These are phyloP conservation scores for Hypotaenidia okinawae DNA, from an alignment of 2,797 vertebrate species.

Conservation along the genomic window DNA sequence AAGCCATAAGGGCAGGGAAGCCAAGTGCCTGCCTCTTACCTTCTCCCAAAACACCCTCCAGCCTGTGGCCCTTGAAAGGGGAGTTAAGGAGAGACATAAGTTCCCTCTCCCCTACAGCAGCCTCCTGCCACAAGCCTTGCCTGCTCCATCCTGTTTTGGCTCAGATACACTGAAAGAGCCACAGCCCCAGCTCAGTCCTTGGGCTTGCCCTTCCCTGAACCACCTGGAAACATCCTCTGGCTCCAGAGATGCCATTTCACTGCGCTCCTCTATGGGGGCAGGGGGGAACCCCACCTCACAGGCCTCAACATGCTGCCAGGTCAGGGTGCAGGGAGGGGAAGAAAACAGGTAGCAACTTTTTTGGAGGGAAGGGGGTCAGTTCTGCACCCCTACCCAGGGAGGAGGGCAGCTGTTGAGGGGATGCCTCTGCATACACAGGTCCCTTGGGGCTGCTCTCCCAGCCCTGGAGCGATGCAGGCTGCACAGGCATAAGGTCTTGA, in stretches of 20 bases:
- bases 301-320: neutral
- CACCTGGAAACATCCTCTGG: neutral
- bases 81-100: constrained; percentile 8
- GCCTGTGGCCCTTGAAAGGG: neutral
- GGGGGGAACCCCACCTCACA: neutral
- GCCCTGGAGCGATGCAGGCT: neutral
- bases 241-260: neutral
- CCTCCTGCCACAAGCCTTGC: neutral
- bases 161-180: neutral
- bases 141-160: neutral
- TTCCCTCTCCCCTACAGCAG: neutral
- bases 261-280: no score
- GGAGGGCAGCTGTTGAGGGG: neutral
- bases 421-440: neutral
- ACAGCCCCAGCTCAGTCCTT: neutral
- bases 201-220: neutral
- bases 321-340: neutral
- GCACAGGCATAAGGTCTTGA: neutral
- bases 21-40: neutral
- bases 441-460: neutral
- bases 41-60: neutral
- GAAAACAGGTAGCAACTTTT: neutral
- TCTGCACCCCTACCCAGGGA: neutral
- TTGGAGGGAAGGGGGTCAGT: no score
- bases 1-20: neutral